Conservation (phyloP, 2,888 invertebrate species). For the Drosophila leonis region DNA sequence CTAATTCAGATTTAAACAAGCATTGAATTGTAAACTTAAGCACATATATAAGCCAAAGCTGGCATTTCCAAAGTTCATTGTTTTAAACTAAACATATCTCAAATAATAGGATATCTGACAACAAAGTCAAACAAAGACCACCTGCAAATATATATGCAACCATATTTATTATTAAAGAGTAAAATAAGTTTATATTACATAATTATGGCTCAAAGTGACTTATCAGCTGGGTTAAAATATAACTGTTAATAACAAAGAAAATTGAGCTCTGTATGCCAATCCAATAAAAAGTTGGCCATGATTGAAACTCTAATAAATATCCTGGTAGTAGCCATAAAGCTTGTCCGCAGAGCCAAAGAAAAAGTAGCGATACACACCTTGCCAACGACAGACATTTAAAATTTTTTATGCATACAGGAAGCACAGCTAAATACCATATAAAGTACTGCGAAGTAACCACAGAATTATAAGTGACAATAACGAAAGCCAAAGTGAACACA, state of each 20-base stretch:
- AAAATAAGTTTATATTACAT: not conserved
- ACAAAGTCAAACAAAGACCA: not conserved
- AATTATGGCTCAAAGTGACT: slow-evolving; percentile 76
- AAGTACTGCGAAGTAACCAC: slow-evolving; percentile 99
- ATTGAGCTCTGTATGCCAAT: slow-evolving; percentile 94
- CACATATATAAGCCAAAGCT: too few species aligned
- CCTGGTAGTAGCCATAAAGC: slow-evolving; percentile 95
- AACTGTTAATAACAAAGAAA: slow-evolving; percentile 94
- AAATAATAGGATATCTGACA: too few species aligned
- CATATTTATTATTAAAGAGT: not conserved
- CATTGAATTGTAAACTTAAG: too few species aligned
- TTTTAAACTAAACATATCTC: too few species aligned
- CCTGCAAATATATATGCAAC: not conserved
- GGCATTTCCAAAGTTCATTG: too few species aligned
- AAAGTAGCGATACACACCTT: slow-evolving; percentile 86
- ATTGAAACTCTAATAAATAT: slow-evolving; percentile 96
- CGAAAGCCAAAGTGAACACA: slow-evolving; percentile 93
- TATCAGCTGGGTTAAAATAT: slow-evolving; percentile 87
- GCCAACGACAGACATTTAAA: slow-evolving; percentile 87
- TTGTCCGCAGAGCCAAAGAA: slow-evolving; percentile 91
- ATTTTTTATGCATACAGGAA: slow-evolving; percentile 93
- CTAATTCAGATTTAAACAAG: too few species aligned
- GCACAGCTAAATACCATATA: slow-evolving; percentile 96
- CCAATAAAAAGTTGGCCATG: slow-evolving; percentile 92
- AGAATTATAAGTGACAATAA: slow-evolving; percentile 96